A percentile compares a stretch with the other conserved stretches of the same genome.
Conservation (phyloP, 2,797 vertebrate species). For the Benthosema pterotum region DNA sequence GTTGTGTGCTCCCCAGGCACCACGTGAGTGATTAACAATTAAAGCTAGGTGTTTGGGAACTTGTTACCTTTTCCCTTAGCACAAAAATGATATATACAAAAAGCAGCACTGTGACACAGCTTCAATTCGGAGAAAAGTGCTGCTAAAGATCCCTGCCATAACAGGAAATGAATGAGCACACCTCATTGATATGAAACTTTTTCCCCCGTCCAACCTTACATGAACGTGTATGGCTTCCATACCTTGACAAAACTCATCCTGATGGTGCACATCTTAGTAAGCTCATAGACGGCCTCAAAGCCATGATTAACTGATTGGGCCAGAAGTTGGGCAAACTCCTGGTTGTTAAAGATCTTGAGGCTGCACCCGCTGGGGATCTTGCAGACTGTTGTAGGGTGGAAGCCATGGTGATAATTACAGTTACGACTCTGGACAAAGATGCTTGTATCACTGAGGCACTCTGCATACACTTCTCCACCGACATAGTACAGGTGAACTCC, state of each 20-base stretch:
- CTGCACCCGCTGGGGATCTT: constrained; percentile 93
- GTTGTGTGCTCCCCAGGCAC: too few species aligned
- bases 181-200: too few species aligned
- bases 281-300: constrained; percentile 91
- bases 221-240: constrained; percentile 1
- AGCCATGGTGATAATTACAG: constrained; percentile 92
- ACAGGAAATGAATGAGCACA: too few species aligned
- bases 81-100: too few species aligned
- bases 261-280: constrained; percentile 95
- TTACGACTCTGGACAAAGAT: constrained; percentile 93
- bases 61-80: too few species aligned
- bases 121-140: too few species aligned
- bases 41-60: too few species aligned
- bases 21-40: too few species aligned
- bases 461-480: constrained; percentile 90
- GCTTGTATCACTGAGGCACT: constrained; percentile 92
- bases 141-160: too few species aligned
- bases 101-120: too few species aligned
- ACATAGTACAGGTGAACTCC: constrained; percentile 92
- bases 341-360: constrained; percentile 93
- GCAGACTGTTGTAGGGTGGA: constrained; percentile 92
- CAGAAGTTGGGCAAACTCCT: constrained; percentile 91
- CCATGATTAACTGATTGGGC: constrained; percentile 92
- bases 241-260: constrained; percentile 95
- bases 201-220: too few species aligned